Evolutionary conservation across 1,140 invertebrate genomes (phyloP).

Genomic region (Caligus rogercresseyi): DNA sequence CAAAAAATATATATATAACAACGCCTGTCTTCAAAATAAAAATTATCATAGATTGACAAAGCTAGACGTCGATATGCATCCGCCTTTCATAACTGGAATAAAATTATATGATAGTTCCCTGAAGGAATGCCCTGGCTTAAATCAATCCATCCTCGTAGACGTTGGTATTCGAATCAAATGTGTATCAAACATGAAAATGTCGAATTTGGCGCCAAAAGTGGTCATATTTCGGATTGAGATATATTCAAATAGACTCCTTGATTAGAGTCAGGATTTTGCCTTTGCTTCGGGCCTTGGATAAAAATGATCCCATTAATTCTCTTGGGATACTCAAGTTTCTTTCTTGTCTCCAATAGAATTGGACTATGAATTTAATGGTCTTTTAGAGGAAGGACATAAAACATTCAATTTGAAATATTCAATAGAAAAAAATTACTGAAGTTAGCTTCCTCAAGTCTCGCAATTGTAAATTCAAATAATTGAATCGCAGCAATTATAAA

Average conservation of each 20-base stretch:
- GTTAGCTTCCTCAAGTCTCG: no score
- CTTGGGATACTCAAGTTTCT: background rate
- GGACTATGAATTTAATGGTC: background rate
- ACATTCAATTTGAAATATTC: conserved; percentile 1
- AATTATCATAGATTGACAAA: background rate
- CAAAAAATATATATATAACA: background rate
- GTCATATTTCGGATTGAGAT: background rate
- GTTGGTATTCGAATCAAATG: background rate
- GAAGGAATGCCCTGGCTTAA: background rate
- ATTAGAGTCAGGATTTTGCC: background rate
- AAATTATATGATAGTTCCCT: background rate
- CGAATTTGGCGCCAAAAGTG: background rate
- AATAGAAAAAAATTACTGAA: no score
- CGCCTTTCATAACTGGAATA: background rate
- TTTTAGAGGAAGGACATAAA: background rate
- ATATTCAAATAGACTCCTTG: background rate
- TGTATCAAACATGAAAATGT: background rate
- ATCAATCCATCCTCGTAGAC: background rate
- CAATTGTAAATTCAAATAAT: no score
- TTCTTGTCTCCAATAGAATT: background rate
- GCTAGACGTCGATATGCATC: background rate
- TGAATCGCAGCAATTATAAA: no score
- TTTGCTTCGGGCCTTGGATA: background rate
- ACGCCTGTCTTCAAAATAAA: no score
- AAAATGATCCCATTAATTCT: background rate